phyloP scores from a whole-genome alignment of 2,113 vertebrate species.

The Arenaria interpres region DNA sequence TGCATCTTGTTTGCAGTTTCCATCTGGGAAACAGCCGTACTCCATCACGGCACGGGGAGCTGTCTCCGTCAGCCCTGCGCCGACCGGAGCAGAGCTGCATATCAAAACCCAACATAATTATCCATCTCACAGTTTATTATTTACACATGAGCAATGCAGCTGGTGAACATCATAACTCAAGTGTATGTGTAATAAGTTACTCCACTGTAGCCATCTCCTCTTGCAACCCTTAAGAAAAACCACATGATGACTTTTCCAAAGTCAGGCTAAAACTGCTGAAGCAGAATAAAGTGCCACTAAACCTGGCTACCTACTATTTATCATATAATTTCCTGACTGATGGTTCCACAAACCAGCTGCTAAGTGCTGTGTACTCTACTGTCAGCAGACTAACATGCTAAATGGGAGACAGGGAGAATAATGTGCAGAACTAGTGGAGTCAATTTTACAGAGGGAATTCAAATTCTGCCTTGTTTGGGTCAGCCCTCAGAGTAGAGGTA shows the following conservation, averaged over 20 bases:
- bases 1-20: conserved; percentile 38
- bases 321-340: conserved; percentile 85
- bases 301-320: conserved; percentile 82
- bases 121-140: conserved; percentile 71
- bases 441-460: conserved; percentile 73
- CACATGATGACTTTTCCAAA: conserved; percentile 78
- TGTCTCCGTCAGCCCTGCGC: conserved; percentile 33
- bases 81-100: conserved; percentile 3
- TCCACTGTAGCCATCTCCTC: conserved; percentile 61
- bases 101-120: conserved; percentile 66
- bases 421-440: conserved; percentile 63
- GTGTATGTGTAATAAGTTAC: conserved; percentile 68
- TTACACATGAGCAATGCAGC: conserved; percentile 76
- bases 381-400: conserved; percentile 80
- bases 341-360: conserved; percentile 82
- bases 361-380: conserved; percentile 83
- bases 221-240: conserved; percentile 75
- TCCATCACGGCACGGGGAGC: conserved; percentile 52
- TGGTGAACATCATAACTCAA: conserved; percentile 75
- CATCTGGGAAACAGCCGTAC: background rate
- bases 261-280: conserved; percentile 81
- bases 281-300: conserved; percentile 82
- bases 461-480: conserved; percentile 50
- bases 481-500: background rate
- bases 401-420: conserved; percentile 77